These are phyloP conservation scores for Morus bassanus DNA, from an alignment of 2,797 vertebrate species.

Conservation along the genomic window DNA sequence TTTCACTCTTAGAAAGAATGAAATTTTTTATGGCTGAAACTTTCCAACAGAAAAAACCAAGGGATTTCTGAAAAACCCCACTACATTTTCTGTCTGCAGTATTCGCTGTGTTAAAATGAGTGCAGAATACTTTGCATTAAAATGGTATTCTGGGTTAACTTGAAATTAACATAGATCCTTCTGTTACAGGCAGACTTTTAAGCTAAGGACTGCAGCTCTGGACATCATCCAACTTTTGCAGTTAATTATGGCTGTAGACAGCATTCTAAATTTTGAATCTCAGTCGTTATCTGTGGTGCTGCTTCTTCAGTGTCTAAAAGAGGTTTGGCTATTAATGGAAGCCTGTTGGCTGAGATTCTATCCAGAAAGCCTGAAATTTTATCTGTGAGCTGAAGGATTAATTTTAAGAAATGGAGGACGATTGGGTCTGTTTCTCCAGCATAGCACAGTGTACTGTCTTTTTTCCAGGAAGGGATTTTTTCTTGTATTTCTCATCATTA, in stretches of 20 bases:
- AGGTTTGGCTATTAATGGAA: constrained; percentile 23
- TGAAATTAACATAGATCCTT: constrained; percentile 17
- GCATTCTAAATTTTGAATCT: constrained; percentile 50
- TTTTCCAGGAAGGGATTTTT: neutral
- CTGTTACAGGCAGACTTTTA: neutral
- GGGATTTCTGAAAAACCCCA: rapidly evolving
- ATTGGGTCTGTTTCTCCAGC: neutral
- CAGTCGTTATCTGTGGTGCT: neutral
- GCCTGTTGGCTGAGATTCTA: neutral
- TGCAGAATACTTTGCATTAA: neutral
- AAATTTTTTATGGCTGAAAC: neutral
- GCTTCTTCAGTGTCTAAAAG: neutral
- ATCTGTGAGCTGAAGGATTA: neutral
- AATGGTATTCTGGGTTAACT: constrained; percentile 3
- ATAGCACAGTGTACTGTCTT: neutral
- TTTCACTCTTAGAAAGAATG: neutral
- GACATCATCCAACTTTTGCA: constrained; percentile 24
- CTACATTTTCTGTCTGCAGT: neutral
- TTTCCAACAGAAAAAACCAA: neutral
- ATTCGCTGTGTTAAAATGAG: neutral
- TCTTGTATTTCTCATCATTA: neutral
- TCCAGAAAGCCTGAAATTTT: neutral
- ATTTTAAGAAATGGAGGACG: neutral
- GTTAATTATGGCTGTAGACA: constrained; percentile 45
- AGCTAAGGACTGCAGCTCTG: constrained; percentile 22